Evolutionary conservation across 2,797 vertebrate genomes (phyloP).

Genomic region (Thripadectes ignobilis): DNA sequence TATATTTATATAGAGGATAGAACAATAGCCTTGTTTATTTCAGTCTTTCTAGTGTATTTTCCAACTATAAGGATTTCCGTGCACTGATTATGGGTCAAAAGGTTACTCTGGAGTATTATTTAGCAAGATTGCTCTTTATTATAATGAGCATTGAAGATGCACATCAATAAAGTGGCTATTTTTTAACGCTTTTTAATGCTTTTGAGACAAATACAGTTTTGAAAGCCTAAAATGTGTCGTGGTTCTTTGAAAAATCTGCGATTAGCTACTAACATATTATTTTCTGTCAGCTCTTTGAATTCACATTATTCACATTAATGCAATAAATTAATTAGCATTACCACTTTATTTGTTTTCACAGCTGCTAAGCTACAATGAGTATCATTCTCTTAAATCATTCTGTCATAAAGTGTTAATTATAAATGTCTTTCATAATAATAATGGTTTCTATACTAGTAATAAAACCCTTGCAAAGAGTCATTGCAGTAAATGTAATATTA

Average conservation of each 20-base stretch:
- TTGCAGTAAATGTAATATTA: slow-evolving; percentile 54
- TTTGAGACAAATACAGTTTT: slow-evolving; percentile 67
- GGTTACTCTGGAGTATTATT: slow-evolving; percentile 64
- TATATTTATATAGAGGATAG: neutral
- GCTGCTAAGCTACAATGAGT: slow-evolving; percentile 54
- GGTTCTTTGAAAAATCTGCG: slow-evolving; percentile 60
- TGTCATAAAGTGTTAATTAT: slow-evolving; percentile 60
- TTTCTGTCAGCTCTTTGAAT: slow-evolving; percentile 67
- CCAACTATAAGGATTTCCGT: slow-evolving; percentile 56
- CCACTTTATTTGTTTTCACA: slow-evolving; percentile 66
- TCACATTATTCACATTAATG: slow-evolving; percentile 60
- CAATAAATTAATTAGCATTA: slow-evolving; percentile 62
- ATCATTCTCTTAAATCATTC: slow-evolving; percentile 61
- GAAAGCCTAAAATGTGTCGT: slow-evolving; percentile 47
- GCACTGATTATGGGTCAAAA: slow-evolving; percentile 59
- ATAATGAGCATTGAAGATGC: slow-evolving; percentile 58
- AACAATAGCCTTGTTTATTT: slow-evolving; percentile 29
- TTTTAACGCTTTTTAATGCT: slow-evolving; percentile 49
- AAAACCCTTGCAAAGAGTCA: slow-evolving; percentile 41
- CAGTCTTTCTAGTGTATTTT: slow-evolving; percentile 51
- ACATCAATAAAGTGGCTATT: slow-evolving; percentile 55
- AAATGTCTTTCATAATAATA: slow-evolving; percentile 56
- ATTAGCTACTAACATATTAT: slow-evolving; percentile 53
- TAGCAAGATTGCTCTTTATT: slow-evolving; percentile 63
- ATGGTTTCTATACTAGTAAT: slow-evolving; percentile 19